phyloP scores from a whole-genome alignment of 2,113 vertebrate genomes.

The Bos indicus region DNA sequence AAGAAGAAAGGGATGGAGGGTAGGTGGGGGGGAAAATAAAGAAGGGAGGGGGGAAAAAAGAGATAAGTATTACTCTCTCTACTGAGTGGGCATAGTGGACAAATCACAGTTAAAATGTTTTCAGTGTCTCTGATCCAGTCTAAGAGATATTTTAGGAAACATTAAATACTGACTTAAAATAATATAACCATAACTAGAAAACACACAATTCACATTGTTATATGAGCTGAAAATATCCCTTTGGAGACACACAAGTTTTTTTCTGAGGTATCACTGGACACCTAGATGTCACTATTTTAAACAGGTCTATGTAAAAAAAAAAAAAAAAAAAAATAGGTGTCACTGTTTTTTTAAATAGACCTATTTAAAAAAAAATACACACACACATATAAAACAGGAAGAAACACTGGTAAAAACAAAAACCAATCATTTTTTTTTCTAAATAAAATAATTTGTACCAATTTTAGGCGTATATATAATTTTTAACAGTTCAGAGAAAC shows the following conservation, averaged over 20 bases:
- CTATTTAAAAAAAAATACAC: neutral
- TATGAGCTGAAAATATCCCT: constrained; percentile 30
- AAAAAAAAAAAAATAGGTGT: neutral
- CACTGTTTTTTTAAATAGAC: neutral
- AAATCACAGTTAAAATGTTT: constrained; percentile 26
- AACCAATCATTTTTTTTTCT: neutral
- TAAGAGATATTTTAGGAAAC: constrained; percentile 25
- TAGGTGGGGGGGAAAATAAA: neutral
- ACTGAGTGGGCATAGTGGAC: neutral
- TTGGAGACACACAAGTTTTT: constrained; percentile 11
- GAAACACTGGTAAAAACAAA: neutral
- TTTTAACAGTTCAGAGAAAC: neutral
- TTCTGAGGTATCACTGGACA: neutral
- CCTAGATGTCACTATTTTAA: neutral
- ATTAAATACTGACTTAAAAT: neutral
- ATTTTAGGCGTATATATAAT: neutral
- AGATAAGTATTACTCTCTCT: neutral
- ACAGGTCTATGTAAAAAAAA: neutral
- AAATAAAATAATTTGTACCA: neutral
- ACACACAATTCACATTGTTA: neutral
- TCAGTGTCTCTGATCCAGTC: constrained; percentile 27
- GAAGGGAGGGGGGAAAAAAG: neutral
- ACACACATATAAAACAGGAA: neutral
- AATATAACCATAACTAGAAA: neutral
- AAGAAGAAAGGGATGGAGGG: neutral